phyloP scores from a whole-genome alignment of 2,888 invertebrate genomes.

The Drosophila neonasuta region DNA sequence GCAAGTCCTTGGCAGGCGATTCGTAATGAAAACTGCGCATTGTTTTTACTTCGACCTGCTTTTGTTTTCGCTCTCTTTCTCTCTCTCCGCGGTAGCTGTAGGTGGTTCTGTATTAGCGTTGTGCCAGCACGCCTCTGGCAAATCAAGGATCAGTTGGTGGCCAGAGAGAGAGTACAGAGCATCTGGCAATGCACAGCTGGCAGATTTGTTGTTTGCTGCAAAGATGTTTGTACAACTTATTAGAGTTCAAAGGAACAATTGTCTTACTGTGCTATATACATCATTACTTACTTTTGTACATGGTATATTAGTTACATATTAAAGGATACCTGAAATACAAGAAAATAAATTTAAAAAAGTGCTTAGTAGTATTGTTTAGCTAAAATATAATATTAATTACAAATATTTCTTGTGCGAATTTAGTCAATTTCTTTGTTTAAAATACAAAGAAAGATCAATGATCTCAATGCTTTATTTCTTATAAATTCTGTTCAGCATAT shows the following conservation, averaged over 20 bases:
- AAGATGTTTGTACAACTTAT: background rate
- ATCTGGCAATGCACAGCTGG: conserved; percentile 37
- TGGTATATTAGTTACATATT: no score
- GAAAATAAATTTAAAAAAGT: no score
- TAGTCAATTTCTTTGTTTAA: no score
- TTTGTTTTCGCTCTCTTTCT: background rate
- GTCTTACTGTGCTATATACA: background rate
- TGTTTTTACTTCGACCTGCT: conserved; percentile 21
- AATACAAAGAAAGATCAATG: no score
- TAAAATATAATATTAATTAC: no score
- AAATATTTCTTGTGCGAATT: no score
- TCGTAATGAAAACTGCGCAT: conserved; percentile 50
- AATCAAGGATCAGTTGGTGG: conserved; percentile 48
- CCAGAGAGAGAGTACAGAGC: background rate
- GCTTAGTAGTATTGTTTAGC: no score
- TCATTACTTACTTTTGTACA: background rate
- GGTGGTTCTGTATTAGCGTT: conserved; percentile 65
- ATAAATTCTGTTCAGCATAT: no score
- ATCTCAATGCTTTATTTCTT: no score
- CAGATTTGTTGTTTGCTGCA: conserved; percentile 5
- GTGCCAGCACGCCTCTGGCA: conserved; percentile 53
- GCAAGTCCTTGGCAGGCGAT: conserved; percentile 52
- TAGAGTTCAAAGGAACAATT: background rate
- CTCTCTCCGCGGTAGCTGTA: conserved; percentile 59
- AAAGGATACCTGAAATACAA: no score